phyloP scores from a whole-genome alignment of 1,140 invertebrate genomes.

The Calliopsis andreniformis region DNA sequence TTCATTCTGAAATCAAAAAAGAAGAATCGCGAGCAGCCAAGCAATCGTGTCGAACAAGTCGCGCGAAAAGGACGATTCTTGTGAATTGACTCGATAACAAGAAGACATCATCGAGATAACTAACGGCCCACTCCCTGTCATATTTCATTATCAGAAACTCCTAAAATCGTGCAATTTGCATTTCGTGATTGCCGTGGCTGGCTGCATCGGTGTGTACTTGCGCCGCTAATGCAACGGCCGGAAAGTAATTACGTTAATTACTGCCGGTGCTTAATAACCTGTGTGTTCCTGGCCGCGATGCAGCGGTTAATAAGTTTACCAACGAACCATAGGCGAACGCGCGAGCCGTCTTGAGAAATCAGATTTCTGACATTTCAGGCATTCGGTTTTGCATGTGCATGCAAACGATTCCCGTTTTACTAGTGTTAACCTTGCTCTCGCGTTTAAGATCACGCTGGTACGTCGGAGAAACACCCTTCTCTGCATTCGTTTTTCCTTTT shows the following conservation, averaged over 20 bases:
- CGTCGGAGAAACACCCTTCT: too few species aligned
- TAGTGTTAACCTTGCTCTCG: neutral
- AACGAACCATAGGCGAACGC: conserved; percentile 5
- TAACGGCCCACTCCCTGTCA: neutral
- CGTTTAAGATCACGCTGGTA: neutral
- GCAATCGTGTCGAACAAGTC: too few species aligned
- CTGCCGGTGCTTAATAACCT: conserved; percentile 52
- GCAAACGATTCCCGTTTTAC: neutral
- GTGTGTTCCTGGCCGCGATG: conserved; percentile 21
- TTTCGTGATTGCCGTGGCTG: conserved; percentile 9
- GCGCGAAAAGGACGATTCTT: neutral
- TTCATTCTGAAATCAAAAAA: too few species aligned
- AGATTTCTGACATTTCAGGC: conserved; percentile 38
- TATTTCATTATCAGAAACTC: conserved; percentile 25
- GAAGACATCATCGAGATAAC: neutral
- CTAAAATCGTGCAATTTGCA: conserved; percentile 16
- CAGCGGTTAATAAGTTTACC: conserved; percentile 52
- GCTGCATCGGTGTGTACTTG: neutral
- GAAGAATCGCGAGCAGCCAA: too few species aligned
- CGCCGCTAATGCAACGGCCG: conserved; percentile 42
- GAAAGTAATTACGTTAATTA: conserved; percentile 66
- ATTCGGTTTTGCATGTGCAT: neutral
- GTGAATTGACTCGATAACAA: neutral
- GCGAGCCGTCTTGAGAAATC: conserved; percentile 37
- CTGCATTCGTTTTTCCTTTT: too few species aligned